Percentiles rank a stretch among this genome's conserved stretches.
Evolutionary conservation across 1,140 invertebrate species (phyloP).

Genomic region (Conus ventricosus): DNA sequence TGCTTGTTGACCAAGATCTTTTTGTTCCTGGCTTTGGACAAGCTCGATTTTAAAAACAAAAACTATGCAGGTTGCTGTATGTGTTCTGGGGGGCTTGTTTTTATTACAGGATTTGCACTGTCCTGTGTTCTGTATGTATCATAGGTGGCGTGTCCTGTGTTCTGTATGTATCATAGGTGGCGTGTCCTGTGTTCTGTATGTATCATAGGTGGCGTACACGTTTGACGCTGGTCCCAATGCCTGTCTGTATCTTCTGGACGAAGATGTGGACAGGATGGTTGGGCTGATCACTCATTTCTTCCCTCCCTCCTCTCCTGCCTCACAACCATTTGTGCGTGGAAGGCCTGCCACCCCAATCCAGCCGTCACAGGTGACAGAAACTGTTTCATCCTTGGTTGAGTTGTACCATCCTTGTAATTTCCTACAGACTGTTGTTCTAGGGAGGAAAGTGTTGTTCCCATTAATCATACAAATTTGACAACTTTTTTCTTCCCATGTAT

Average conservation of each 20-base stretch:
- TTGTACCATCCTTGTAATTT: neutral
- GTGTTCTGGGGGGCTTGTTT: too few species aligned
- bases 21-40: too few species aligned
- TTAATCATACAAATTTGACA: neutral
- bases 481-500: constrained; percentile 13
- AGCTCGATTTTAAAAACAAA: too few species aligned
- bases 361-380: neutral
- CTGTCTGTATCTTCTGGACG: constrained; percentile 89
- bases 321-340: constrained; percentile 20
- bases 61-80: too few species aligned
- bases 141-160: too few species aligned
- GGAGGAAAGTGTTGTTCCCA: too few species aligned
- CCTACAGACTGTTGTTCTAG: too few species aligned
- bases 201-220: constrained; percentile 95
- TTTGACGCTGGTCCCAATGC: constrained; percentile 99
- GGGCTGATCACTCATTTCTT: constrained; percentile 80
- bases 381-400: neutral
- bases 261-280: constrained; percentile 82
- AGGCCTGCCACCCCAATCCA: neutral
- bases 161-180: too few species aligned
- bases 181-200: too few species aligned
- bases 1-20: too few species aligned
- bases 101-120: too few species aligned
- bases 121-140: too few species aligned
- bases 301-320: constrained; percentile 72